Evolutionary conservation across 2,113 vertebrate species (phyloP), one percentile per base, ranked within the genome.

Genomic region (Thamnophis sirtalis): DNA sequence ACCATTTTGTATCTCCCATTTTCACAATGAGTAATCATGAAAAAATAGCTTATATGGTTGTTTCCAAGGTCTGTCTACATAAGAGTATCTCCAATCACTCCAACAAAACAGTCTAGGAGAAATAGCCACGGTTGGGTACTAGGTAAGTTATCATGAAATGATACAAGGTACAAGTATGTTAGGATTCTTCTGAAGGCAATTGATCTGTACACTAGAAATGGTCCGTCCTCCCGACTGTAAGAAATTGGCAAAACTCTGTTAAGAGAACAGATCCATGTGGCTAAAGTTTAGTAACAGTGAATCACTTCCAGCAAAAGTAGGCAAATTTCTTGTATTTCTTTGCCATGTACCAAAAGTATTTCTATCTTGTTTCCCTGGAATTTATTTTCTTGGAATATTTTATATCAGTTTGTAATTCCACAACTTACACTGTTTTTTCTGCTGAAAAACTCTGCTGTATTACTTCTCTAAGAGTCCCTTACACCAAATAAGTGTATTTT

Each of bases 141-240:
- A 98, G 95, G 94, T 98, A 98, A 73, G 97, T 98, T 3, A 98
- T 97, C 33, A 98, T 97, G 68, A 98, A 98, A 95, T 98, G 98
- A 95, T 98, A 98, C n/a, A 98, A 96, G 92, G 98, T 98, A 91
- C 98, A 98, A 9, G 97, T 97, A 84, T 97, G 97, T 95, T 98
- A 97, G 21, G 97, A 3, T 94, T 98, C 98, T 96, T 98, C 17
- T 43, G 10, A 87, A 51, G 84, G 26, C 21, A 85, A 50, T 9
- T 60, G 19, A 43, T 50, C 43, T 48, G 5, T 11, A 86, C 17
- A 38, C 5, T 26, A 98, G 55, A 98, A 98, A 73, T 97, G 96
- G 0, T 97, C 98, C 0, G 97, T 98, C 97, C 94, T 98, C 97
- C 56, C 56, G 98, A 96, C 55, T 97, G 97, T 96, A 98, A 98